Evolutionary conservation across 23 tunicate genomes (phyloP).

Genomic region (Phallusia fumigata): DNA sequence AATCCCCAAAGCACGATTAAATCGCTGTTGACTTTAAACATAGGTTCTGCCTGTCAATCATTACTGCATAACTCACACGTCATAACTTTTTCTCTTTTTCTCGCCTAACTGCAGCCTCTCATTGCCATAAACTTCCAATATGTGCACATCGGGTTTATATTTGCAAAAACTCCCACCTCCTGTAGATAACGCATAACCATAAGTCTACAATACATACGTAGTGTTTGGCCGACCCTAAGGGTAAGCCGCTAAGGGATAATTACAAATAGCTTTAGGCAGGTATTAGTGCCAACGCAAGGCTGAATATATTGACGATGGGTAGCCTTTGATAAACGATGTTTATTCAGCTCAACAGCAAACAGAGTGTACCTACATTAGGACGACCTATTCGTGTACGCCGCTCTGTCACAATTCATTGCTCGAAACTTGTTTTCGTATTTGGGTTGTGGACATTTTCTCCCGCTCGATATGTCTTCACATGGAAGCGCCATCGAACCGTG

Average conservation of each 20-base stretch:
- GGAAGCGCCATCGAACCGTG: not conserved
- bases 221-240: too few relatives aligned
- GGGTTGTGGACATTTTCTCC: not conserved
- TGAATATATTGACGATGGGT: not conserved
- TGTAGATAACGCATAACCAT: too few relatives aligned
- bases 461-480: not conserved
- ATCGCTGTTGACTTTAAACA: too few relatives aligned
- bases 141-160: too few relatives aligned
- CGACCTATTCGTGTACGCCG: not conserved
- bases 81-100: too few relatives aligned
- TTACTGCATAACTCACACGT: too few relatives aligned
- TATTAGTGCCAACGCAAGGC: not conserved
- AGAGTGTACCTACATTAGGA: not conserved
- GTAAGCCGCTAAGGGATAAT: not conserved
- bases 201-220: too few relatives aligned
- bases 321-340: not conserved
- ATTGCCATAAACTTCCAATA: too few relatives aligned
- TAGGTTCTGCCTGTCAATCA: too few relatives aligned
- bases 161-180: too few relatives aligned
- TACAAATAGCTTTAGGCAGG: not conserved
- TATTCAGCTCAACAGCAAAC: not conserved
- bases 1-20: too few relatives aligned
- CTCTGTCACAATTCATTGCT: not conserved
- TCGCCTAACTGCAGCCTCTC: too few relatives aligned
- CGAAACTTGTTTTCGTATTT: constrained; percentile 6